Percentiles rank a stretch among this genome's conserved stretches.
These are phyloP conservation scores for Procambarus virginalis DNA, from an alignment of 1,140 invertebrate genomes.

Conservation along the genomic window DNA sequence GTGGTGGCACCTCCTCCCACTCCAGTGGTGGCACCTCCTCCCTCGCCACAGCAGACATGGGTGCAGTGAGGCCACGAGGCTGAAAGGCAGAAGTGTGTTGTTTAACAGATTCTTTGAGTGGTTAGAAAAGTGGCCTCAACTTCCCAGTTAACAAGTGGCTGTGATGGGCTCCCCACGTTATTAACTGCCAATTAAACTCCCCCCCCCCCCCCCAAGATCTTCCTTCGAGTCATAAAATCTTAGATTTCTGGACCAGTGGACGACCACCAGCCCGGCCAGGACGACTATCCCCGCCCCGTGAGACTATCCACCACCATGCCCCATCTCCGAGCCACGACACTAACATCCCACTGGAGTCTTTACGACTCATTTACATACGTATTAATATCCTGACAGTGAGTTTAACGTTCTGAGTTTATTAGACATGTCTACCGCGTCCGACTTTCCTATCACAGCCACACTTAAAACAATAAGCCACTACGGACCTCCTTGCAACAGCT, in stretches of 20 bases:
- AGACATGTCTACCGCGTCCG: not conserved
- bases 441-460: not conserved
- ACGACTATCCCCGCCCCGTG: no score
- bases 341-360: conserved; percentile 35
- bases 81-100: no score
- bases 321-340: conserved; percentile 26
- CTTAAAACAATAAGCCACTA: not conserved
- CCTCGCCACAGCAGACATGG: no score
- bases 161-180: not conserved
- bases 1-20: no score
- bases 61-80: no score
- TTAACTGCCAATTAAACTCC: conserved; percentile 31
- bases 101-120: not conserved
- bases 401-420: not conserved
- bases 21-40: no score
- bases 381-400: conserved; percentile 10
- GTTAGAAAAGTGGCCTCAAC: not conserved
- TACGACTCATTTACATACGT: conserved; percentile 30
- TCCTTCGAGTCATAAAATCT: not conserved
- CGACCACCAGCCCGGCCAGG: not conserved
- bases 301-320: no score
- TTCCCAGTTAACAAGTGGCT: conserved; percentile 19
- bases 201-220: not conserved
- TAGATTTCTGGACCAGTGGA: not conserved
- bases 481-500: not conserved